Evolutionary conservation across 2,797 vertebrate genomes (phyloP).

Genomic region (Myripristis murdjan): DNA sequence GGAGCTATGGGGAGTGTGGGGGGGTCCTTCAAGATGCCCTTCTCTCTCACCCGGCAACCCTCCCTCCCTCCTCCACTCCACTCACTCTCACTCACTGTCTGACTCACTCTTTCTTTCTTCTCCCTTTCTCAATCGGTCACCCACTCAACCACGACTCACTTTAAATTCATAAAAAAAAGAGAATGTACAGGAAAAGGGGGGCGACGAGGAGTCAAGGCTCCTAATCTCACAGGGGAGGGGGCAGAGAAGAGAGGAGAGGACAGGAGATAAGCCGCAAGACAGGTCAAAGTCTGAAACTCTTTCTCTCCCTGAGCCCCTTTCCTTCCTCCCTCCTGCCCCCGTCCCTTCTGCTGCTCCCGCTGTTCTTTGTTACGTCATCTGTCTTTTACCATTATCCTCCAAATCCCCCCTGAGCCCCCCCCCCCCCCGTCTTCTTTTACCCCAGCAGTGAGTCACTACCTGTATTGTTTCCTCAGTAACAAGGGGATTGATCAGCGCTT

Average conservation of each 20-base stretch:
- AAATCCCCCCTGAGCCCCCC: conserved; percentile 10
- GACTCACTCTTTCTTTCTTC: conserved; percentile 67
- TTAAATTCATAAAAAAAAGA: conserved; percentile 30
- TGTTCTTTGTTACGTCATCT: conserved; percentile 88
- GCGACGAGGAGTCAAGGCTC: conserved; percentile 27
- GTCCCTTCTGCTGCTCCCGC: conserved; percentile 71
- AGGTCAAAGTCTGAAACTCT: conserved; percentile 75
- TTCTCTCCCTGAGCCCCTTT: conserved; percentile 43
- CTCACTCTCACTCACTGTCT: conserved; percentile 68
- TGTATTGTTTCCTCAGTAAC: conserved; percentile 85
- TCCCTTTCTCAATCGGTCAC: conserved; percentile 64
- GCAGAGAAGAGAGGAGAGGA: conserved; percentile 17
- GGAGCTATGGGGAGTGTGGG: conserved; percentile 70
- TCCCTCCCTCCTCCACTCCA: conserved; percentile 54
- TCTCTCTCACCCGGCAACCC: conserved; percentile 85
- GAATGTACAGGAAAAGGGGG: neutral
- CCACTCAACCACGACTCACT: conserved; percentile 70
- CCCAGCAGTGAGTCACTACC: conserved; percentile 85
- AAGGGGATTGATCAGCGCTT: conserved; percentile 80
- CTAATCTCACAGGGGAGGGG: conserved; percentile 17
- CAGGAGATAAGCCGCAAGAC: conserved; percentile 68
- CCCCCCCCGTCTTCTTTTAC: conserved; percentile 53
- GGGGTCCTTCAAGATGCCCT: conserved; percentile 85
- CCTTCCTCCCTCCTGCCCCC: conserved; percentile 29
- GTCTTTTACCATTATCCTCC: conserved; percentile 81